Base-by-base conservation (phyloP, 2,113 vertebrate genomes). In the Herpetotheres cachinnans region DNA sequence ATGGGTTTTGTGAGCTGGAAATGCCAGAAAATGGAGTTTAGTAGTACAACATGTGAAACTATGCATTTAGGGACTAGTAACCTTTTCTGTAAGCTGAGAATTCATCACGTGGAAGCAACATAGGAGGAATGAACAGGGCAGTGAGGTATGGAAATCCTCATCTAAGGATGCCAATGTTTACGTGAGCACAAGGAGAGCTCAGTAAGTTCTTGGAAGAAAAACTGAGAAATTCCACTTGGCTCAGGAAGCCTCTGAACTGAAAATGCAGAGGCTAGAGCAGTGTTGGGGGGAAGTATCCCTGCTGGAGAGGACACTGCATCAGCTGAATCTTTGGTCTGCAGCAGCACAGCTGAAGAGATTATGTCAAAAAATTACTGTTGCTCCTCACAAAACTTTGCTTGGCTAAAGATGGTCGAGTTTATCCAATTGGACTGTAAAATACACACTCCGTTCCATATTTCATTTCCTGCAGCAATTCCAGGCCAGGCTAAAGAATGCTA, bases 21-120 rank as follows among this genome's bases (percentile, higher is more conserved):
- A 84, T 72, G 56, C 47, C 70, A 93, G 52, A 82, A 94, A 52
- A 82, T 2, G 21, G 58, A 80, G 82, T 71, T 72, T n/a, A 77
- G 29, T 32, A 82, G 77, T 9, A 69, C 32, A 67, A 62, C 24
- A 47, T 30, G 65, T 76, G 87, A 97, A 96, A 82, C 76, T 52
- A 44, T 50, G 80, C 20, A 0, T 89, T 91, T 65, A 85, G 56
- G 47, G 66, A 87, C 73, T 6, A 0, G 65, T 20, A 91, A 71
- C 70, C 78, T 91, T 76, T 72, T 21, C 84, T 93, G 84, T 62
- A 96, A 93, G 62, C 78, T 70, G 84, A 96, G 82, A 90, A 58
- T 34, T 66, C 71, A 87, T 85, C 90, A 86, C 4, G 2, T 66
- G 62, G 70, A 95, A 79, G 54, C 54, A 82, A 30, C 32, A 54